These are phyloP conservation scores for Ganaspis sp. DNA, from an alignment of 1,140 invertebrate species.

Conservation along the genomic window DNA sequence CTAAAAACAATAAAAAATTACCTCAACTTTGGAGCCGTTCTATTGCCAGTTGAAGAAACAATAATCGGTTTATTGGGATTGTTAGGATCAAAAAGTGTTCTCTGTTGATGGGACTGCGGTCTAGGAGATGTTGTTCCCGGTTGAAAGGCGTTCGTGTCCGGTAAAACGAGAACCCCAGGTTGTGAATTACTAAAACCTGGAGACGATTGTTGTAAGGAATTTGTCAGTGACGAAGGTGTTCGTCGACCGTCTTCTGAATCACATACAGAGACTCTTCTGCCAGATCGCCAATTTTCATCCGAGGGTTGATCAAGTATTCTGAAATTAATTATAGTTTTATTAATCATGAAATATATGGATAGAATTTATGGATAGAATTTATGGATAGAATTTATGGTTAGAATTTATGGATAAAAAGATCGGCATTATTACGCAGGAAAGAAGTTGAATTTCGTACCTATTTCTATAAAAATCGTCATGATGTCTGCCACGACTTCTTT, in stretches of 20 bases:
- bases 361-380: no score
- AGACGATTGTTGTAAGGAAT: constrained; percentile 52
- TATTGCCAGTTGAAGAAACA: constrained; percentile 75
- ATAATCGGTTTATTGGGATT: constrained; percentile 84
- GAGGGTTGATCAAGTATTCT: constrained; percentile 13
- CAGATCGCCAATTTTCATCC: constrained; percentile 72
- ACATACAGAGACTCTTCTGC: constrained; percentile 66
- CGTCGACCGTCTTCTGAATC: constrained; percentile 68
- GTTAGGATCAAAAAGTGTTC: constrained; percentile 81
- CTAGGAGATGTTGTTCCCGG: constrained; percentile 54
- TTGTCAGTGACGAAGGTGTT: constrained; percentile 60
- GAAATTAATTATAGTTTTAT: no score
- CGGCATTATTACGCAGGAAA: constrained; percentile 30
- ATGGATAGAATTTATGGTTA: no score
- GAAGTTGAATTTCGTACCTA: constrained; percentile 54
- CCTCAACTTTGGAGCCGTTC: constrained; percentile 65
- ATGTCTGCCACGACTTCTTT: constrained; percentile 66
- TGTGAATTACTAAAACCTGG: constrained; percentile 59
- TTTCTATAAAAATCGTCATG: constrained; percentile 66
- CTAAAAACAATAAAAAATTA: constrained; percentile 37
- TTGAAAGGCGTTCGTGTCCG: constrained; percentile 61
- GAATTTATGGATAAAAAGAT: constrained; percentile 22
- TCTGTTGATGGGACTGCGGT: constrained; percentile 59
- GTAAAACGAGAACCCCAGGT: constrained; percentile 71
- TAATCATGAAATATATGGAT: no score